Evolutionary conservation across 2,113 vertebrate species (phyloP), one percentile per base, ranked within the genome.

Genomic region (Oryzias melastigma): DNA sequence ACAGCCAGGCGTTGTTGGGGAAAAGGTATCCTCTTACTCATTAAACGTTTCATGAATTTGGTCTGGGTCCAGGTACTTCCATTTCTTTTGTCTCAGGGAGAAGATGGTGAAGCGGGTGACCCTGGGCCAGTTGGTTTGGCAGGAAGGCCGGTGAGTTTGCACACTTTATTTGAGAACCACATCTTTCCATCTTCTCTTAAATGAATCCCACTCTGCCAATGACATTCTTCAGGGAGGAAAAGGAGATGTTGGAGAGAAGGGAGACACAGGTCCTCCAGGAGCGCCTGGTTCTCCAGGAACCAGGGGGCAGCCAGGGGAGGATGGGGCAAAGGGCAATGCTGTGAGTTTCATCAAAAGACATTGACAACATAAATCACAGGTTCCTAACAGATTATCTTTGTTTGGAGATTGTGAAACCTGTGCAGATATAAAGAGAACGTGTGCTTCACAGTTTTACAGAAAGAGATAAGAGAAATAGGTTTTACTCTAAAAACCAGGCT

Each of bases 201-300:
- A 58, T 48, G 17, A 0, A 43, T 63, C 19, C 17, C n/a, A 13
- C 55, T 68, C 43, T 69, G 52, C 40, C 59, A 7, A 5, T 49
- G 18, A 50, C 15, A n/a, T 71, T 0, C 50, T 50, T 59, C 19
- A 92, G 91, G 91, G 91, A 25, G 87, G 51, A 44, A 96, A 95
- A 89, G 97, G 96, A 51, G 97, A 99, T 73, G 91, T 93, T 51
- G 96, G 97, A 7, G 97, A 98, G 87, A 98, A 99, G 56, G 97
- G 97, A 7, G 97, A 99, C 79, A 90, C 95, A 0, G 97, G 97
- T 25, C 87, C 87, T 12, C 84, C 96, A 2, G 96, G 96, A 80
- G 93, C 94, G 52, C 94, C 95, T 6, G 97, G 97, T 8, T 93
- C 95, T 29, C 93, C 97, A 7, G 97, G 97, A 48, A 91, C 94